These are phyloP conservation scores for Arbacia lixula DNA, from an alignment of 53 echinoderm and acorn worm species.

Conservation along the genomic window DNA sequence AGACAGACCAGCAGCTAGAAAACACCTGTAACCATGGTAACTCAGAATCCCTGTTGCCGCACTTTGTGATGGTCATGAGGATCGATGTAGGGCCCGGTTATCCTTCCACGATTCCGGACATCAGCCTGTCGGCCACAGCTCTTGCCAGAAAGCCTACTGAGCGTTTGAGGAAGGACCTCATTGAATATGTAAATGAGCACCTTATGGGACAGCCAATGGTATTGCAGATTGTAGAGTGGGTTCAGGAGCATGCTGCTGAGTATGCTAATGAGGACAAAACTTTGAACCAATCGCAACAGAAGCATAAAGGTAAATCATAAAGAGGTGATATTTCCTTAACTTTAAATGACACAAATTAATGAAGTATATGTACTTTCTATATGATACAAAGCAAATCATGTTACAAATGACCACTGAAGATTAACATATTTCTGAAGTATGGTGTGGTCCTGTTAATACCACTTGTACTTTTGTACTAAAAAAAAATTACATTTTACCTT, in stretches of 20 bases:
- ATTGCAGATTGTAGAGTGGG: conserved; percentile 87
- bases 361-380: too few relatives aligned
- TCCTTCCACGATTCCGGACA: conserved; percentile 10
- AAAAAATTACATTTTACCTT: too few relatives aligned
- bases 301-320: too few relatives aligned
- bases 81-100: not conserved
- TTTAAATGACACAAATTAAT: too few relatives aligned
- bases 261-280: conserved; percentile 8
- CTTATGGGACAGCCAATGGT: conserved; percentile 75
- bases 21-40: too few relatives aligned
- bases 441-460: too few relatives aligned
- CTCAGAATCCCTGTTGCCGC: not conserved
- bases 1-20: too few relatives aligned
- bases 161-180: not conserved
- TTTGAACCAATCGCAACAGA: not conserved
- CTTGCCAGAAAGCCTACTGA: conserved; percentile 9
- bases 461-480: too few relatives aligned
- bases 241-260: conserved; percentile 65
- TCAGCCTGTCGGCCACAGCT: not conserved
- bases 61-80: not conserved
- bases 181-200: conserved; percentile 38
- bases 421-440: too few relatives aligned
- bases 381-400: too few relatives aligned
- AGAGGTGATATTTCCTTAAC: too few relatives aligned
- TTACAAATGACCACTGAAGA: too few relatives aligned